Evolutionary conservation across 92 coral and sea anemone genomes (phyloP), one percentile per base, ranked within the genome.

Genomic region (Phenganax marumi): DNA sequence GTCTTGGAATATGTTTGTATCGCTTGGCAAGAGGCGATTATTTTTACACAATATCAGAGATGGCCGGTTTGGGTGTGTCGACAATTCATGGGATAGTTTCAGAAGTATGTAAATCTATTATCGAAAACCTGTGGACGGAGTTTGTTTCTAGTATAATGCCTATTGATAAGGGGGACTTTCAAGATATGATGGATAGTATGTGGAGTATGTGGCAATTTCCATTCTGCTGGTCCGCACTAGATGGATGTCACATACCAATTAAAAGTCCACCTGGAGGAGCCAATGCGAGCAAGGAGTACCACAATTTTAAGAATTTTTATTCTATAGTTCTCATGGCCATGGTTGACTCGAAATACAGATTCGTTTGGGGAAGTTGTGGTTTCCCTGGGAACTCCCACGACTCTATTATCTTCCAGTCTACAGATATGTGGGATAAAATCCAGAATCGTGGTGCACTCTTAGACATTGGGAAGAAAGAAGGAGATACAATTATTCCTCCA

Each of bases 1-100:
- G 81, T 17, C 73, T 83, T 12, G 81, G 61, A 17, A 49, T 83
- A 48, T 83, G 86, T 22, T 52, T 83, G 16, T 70, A 70, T 14
- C 53, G 53, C 76, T 18, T 64, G 8, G 70, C 70, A 17, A 64
- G 70, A 64, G 70, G 70, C 0, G 70, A 64, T 3, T 43, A 70
- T 13, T 47, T 1, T 8, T 70, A 70, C 55, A 70, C 76, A 10
- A 70, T 70, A 43, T 26, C 76, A 43, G 76, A 70, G 14, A 70
- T 70, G 76, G 54, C 23, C 12, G 70, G 76, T 1, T 18, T 70
- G 3, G 76, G 76, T 70, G 54, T 43, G 5, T 26, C 76, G 12
- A 70, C 76, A 10, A 10, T 70, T 46, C 16, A 8, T 43, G 53
- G 2, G 23, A 70, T 70, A 10, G 76, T 70, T 0, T 0, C 3